Percentiles rank a stretch among this genome's conserved stretches.
phyloP scores from a whole-genome alignment of 1,140 invertebrate species.

The Stegodyphus dumicola region DNA sequence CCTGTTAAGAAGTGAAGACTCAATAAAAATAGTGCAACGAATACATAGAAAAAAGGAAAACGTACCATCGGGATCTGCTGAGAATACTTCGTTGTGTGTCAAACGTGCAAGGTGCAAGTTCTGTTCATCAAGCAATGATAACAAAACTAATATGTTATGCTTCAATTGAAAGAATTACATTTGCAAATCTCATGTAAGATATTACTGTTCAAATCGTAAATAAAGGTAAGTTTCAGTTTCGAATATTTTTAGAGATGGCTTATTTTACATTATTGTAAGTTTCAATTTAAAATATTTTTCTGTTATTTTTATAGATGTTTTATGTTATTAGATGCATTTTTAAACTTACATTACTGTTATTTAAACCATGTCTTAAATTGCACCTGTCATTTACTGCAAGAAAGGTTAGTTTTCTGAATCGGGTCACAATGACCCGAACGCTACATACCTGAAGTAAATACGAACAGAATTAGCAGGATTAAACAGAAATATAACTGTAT shows the following conservation, averaged over 20 bases:
- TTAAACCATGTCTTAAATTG: too few species aligned
- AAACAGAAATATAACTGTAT: too few species aligned
- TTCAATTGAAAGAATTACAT: not conserved
- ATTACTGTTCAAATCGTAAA: constrained; percentile 62
- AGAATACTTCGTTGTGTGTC: constrained; percentile 23
- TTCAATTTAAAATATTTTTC: too few species aligned
- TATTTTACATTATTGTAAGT: too few species aligned
- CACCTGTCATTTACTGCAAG: too few species aligned
- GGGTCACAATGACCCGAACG: too few species aligned
- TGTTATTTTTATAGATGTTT: too few species aligned
- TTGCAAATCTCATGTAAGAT: too few species aligned
- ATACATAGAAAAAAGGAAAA: not conserved
- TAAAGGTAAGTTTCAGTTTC: constrained; percentile 13
- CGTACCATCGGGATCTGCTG: constrained; percentile 14
- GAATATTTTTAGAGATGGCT: not conserved
- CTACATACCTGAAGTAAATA: not conserved
- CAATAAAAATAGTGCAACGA: too few species aligned
- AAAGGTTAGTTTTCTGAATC: too few species aligned
- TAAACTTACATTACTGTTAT: too few species aligned
- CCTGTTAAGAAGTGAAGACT: too few species aligned
- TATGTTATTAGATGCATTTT: constrained; percentile 4
- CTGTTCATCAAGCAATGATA: constrained; percentile 7
- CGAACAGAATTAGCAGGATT: not conserved
- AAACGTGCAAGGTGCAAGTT: constrained; percentile 10
- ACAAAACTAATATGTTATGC: constrained; percentile 1